Evolutionary conservation across 1,140 invertebrate genomes (phyloP).

Genomic region (Bombus haemorrhoidalis): DNA sequence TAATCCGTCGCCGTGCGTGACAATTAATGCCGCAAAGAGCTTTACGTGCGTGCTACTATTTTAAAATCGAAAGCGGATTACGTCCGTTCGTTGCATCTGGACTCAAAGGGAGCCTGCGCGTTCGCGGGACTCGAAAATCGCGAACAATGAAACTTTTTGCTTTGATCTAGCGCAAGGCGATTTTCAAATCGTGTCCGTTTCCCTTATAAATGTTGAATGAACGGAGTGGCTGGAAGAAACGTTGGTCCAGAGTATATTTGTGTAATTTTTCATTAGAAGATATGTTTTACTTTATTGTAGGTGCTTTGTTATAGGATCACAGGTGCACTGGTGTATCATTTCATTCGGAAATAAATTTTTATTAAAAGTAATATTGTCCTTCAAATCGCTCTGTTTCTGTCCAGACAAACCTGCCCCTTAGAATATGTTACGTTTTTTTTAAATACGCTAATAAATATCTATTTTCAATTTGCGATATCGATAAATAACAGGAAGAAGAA

Average conservation of each 20-base stretch:
- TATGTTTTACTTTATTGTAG: too few species aligned
- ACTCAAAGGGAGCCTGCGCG: background rate
- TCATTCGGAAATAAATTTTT: too few species aligned
- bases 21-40: constrained; percentile 49
- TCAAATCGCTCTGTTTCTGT: too few species aligned
- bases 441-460: too few species aligned
- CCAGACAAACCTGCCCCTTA: too few species aligned
- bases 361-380: too few species aligned
- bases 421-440: too few species aligned
- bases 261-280: background rate
- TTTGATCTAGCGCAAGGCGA: background rate
- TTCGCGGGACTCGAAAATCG: background rate
- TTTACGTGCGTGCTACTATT: constrained; percentile 19
- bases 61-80: constrained; percentile 35
- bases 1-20: constrained; percentile 19
- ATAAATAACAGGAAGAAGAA: too few species aligned
- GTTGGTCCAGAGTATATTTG: background rate
- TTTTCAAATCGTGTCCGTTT: background rate
- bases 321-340: too few species aligned
- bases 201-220: background rate
- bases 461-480: too few species aligned
- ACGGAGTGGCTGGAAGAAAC: background rate
- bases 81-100: background rate
- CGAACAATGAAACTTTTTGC: background rate
- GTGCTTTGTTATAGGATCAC: too few species aligned